Conservation (phyloP, 2,797 vertebrate genomes). For the Takifugu ocellatus region DNA sequence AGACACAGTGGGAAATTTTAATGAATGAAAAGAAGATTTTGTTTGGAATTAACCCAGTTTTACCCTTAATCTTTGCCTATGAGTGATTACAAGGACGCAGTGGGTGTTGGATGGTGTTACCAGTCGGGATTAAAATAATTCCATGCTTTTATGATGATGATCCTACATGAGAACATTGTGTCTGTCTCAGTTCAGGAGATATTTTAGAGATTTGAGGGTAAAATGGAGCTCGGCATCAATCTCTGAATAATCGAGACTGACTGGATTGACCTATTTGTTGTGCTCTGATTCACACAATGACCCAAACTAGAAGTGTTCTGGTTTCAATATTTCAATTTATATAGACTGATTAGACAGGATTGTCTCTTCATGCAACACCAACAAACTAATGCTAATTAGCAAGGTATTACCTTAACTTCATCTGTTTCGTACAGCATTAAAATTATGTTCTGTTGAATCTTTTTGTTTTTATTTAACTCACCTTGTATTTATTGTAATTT, state of each 20-base stretch:
- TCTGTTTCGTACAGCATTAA: too few relatives aligned
- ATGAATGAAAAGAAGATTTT: slow-evolving; percentile 23
- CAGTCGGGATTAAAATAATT: slow-evolving; percentile 52
- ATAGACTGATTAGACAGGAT: too few relatives aligned
- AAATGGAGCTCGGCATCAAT: slow-evolving; percentile 39
- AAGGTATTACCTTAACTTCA: too few relatives aligned
- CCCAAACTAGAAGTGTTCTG: too few relatives aligned
- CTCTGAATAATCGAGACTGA: slow-evolving; percentile 46
- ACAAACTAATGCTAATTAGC: too few relatives aligned
- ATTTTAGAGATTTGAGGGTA: slow-evolving; percentile 17
- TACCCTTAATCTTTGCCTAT: slow-evolving; percentile 17
- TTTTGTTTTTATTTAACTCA: too few relatives aligned
- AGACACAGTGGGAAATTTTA: slow-evolving; percentile 13
- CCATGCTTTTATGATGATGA: slow-evolving; percentile 26
- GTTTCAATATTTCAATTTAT: not conserved
- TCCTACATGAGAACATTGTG: slow-evolving; percentile 20
- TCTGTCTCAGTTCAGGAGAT: slow-evolving; percentile 31
- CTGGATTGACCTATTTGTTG: slow-evolving; percentile 64
- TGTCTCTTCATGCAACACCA: too few relatives aligned
- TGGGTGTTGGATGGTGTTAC: slow-evolving; percentile 13
- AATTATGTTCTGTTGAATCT: too few relatives aligned
- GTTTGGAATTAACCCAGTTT: slow-evolving; percentile 43
- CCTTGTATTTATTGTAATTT: too few relatives aligned
- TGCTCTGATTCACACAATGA: slow-evolving; percentile 29
- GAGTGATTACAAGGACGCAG: slow-evolving; percentile 17